phyloP scores from a whole-genome alignment of 1,140 invertebrate genomes.

The Aphis craccivora region DNA sequence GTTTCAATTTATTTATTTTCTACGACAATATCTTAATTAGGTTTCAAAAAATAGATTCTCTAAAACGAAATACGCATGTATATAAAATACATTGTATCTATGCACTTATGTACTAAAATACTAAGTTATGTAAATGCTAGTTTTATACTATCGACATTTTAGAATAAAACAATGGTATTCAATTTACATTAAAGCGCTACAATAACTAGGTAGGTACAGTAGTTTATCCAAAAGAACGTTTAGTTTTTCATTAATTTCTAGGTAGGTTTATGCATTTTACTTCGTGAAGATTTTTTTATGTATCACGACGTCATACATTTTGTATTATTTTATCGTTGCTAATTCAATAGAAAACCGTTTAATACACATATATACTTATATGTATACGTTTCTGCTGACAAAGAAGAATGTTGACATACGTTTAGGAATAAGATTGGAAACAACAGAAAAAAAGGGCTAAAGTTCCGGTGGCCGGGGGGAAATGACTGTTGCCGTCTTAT shows the following conservation, averaged over 20 bases:
- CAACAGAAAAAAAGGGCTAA: background rate
- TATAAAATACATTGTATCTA: background rate
- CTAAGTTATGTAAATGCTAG: background rate
- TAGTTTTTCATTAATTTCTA: background rate
- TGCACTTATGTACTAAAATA: background rate
- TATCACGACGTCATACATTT: background rate
- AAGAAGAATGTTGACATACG: slow-evolving; percentile 8
- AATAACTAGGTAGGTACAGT: too few relatives aligned
- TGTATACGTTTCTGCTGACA: slow-evolving; percentile 12
- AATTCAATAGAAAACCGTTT: slow-evolving; percentile 22
- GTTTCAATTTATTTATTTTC: background rate
- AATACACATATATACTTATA: background rate
- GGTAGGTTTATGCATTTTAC: background rate
- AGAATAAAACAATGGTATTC: background rate
- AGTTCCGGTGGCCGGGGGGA: background rate
- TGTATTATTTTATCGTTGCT: background rate
- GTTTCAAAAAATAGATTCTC: background rate
- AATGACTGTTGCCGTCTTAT: slow-evolving; percentile 27
- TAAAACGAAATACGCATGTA: background rate
- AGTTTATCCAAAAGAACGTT: background rate
- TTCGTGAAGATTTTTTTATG: background rate
- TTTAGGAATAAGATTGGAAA: slow-evolving; percentile 44
- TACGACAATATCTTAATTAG: background rate
- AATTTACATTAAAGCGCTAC: background rate
- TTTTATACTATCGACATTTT: background rate